These are phyloP conservation scores for Lepus oiostolus DNA, from an alignment of 2,797 vertebrate species.

Conservation along the genomic window DNA sequence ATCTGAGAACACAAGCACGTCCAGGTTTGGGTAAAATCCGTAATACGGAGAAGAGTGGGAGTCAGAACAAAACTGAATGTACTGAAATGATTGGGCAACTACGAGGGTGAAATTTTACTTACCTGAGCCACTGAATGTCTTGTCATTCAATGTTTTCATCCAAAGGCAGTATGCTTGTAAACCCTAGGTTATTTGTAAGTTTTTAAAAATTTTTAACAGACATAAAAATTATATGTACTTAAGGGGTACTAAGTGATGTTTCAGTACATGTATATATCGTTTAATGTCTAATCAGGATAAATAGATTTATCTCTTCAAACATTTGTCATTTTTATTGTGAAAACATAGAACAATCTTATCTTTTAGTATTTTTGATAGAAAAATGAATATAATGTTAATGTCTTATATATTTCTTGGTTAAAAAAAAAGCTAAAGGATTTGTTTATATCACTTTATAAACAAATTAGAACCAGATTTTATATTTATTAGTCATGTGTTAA, in stretches of 20 bases:
- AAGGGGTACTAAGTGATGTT: too few species aligned
- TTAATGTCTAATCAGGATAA: too few species aligned
- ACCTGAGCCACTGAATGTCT: neutral
- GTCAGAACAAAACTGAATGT: neutral
- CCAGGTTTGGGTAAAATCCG: neutral
- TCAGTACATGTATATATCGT: too few species aligned
- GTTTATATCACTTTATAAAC: neutral
- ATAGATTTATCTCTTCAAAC: too few species aligned
- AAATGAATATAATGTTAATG: too few species aligned
- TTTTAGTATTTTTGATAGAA: too few species aligned
- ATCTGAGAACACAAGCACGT: neutral
- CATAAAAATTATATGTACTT: too few species aligned
- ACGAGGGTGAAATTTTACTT: constrained; percentile 34
- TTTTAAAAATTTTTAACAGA: too few species aligned
- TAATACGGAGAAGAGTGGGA: neutral
- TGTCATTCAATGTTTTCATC: neutral
- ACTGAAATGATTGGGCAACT: neutral
- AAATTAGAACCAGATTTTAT: neutral
- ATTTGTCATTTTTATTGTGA: too few species aligned
- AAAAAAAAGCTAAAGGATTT: too few species aligned
- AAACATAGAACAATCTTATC: too few species aligned
- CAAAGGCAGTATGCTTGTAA: constrained; percentile 12
- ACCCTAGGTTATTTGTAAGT: neutral
- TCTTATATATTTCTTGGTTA: too few species aligned
- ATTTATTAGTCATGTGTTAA: neutral